Evolutionary conservation across 2,113 vertebrate genomes (phyloP).

Genomic region (Tupaia chinensis): DNA sequence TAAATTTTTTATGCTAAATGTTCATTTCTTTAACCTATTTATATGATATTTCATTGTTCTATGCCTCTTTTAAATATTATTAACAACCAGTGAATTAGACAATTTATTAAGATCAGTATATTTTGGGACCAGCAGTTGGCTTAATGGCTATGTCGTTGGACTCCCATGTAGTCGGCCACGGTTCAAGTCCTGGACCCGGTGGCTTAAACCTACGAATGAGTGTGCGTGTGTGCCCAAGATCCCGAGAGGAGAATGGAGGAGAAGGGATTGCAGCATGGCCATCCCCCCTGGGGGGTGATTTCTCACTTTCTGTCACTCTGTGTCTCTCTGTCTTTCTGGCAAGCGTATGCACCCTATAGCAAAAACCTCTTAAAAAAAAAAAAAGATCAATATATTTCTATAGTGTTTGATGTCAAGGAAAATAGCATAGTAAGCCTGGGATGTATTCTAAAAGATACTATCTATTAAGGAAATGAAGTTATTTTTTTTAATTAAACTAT

Average conservation of each 20-base stretch:
- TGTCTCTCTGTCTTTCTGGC: too few species aligned
- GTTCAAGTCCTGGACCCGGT: too few species aligned
- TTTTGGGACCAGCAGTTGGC: background rate
- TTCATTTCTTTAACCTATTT: conserved; percentile 41
- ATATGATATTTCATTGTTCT: background rate
- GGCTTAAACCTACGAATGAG: too few species aligned
- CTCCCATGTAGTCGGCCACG: too few species aligned
- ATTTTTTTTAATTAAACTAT: conserved; percentile 30
- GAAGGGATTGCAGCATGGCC: too few species aligned
- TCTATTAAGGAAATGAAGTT: conserved; percentile 20
- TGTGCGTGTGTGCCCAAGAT: too few species aligned
- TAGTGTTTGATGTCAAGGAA: background rate
- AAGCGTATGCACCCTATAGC: too few species aligned
- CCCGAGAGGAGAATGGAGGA: too few species aligned
- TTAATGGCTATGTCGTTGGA: too few species aligned
- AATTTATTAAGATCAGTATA: conserved; percentile 27
- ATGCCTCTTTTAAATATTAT: background rate
- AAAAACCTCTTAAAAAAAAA: too few species aligned
- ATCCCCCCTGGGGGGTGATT: too few species aligned
- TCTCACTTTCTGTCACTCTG: too few species aligned
- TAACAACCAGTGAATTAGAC: conserved; percentile 12
- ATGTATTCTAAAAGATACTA: background rate
- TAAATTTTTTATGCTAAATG: background rate
- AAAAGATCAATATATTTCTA: conserved; percentile 2
- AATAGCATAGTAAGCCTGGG: conserved; percentile 3